Conservation (phyloP, 2,113 vertebrate genomes). For the Hydrochoerus hydrochaeris region DNA sequence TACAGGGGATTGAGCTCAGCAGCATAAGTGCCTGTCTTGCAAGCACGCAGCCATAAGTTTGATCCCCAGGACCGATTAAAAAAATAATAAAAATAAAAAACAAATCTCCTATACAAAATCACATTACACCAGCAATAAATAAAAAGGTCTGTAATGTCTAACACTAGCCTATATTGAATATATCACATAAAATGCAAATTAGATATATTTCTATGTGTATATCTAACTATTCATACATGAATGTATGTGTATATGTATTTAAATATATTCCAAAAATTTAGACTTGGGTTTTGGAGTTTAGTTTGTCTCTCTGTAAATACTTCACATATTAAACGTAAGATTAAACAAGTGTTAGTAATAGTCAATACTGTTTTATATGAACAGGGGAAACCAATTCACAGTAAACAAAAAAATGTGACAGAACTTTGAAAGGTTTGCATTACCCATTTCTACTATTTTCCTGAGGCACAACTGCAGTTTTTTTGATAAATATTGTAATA, state of each 20-base stretch:
- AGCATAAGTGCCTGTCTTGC: too few species aligned
- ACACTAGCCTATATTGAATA: background rate
- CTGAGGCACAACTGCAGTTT: background rate
- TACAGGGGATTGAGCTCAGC: too few species aligned
- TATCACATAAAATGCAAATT: constrained; percentile 1
- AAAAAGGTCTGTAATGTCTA: background rate
- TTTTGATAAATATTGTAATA: constrained; percentile 31
- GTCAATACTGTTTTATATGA: background rate
- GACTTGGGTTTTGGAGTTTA: background rate
- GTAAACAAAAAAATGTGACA: background rate
- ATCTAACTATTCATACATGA: background rate
- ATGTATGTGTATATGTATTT: background rate
- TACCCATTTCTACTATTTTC: constrained; percentile 32
- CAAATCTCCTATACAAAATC: constrained; percentile 22
- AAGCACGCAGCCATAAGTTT: too few species aligned
- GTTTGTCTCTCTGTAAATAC: background rate
- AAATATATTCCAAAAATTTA: background rate
- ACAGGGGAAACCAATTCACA: background rate
- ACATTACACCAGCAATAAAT: background rate
- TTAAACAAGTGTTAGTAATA: background rate
- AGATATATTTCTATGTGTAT: background rate
- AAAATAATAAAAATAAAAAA: too few species aligned
- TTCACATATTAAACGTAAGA: background rate
- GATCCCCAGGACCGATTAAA: too few species aligned
- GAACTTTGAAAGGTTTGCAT: background rate